phyloP scores from a whole-genome alignment of 2,888 invertebrate species.

The Nomada hirtipes region DNA sequence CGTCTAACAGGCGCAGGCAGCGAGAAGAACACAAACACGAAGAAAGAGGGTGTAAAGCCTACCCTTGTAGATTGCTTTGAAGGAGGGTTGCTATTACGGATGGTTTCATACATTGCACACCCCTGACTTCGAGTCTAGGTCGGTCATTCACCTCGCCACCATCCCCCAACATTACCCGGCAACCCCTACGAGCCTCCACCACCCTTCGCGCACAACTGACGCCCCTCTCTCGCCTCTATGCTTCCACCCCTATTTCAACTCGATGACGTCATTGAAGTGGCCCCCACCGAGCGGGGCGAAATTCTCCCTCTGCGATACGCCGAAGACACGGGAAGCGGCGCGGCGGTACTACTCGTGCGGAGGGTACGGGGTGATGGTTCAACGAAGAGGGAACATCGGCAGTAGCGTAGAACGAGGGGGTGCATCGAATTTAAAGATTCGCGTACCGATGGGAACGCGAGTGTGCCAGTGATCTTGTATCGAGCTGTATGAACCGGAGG shows the following conservation, averaged over 20 bases:
- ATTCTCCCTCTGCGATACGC: slow-evolving; percentile 44
- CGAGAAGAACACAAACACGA: slow-evolving; percentile 62
- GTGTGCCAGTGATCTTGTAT: slow-evolving; percentile 37
- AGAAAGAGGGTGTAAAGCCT: slow-evolving; percentile 76
- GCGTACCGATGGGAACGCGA: slow-evolving; percentile 2
- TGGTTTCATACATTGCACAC: slow-evolving; percentile 82
- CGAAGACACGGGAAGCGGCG: slow-evolving; percentile 24
- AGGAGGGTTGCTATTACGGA: slow-evolving; percentile 79
- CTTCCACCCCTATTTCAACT: slow-evolving; percentile 54
- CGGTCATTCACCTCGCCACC: slow-evolving; percentile 83
- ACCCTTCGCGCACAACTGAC: slow-evolving; percentile 41
- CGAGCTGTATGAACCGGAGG: slow-evolving; percentile 19
- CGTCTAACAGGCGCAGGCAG: slow-evolving; percentile 53
- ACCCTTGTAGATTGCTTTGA: slow-evolving; percentile 80
- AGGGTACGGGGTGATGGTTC: slow-evolving; percentile 8
- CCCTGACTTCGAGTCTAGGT: slow-evolving; percentile 84
- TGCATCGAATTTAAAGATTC: slow-evolving; percentile 41
- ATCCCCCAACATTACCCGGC: slow-evolving; percentile 71
- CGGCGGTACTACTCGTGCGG: background rate
- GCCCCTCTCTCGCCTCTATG: slow-evolving; percentile 55
- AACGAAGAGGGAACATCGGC: slow-evolving; percentile 47
- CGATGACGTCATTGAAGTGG: slow-evolving; percentile 77
- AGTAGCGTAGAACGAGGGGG: slow-evolving; percentile 66
- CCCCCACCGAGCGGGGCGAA: slow-evolving; percentile 46
- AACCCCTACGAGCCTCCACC: slow-evolving; percentile 59